Evolutionary conservation across 2,797 vertebrate species (phyloP).

Genomic region (Forpus xanthops): DNA sequence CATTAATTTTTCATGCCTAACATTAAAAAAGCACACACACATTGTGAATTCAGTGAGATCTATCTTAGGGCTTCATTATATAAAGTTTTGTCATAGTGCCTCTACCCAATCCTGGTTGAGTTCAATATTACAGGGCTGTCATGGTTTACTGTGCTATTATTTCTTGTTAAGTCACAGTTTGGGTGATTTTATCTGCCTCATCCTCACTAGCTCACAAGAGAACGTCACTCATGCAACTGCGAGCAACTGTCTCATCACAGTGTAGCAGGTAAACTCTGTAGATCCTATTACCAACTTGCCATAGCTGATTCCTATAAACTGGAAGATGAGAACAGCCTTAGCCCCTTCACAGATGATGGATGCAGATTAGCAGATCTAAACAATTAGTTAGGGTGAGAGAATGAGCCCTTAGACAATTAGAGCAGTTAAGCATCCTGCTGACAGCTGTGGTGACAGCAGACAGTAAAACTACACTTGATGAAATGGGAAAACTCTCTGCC

Average conservation of each 20-base stretch:
- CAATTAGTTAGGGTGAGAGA: conserved; percentile 76
- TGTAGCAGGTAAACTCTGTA: conserved; percentile 1
- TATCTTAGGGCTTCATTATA: neutral
- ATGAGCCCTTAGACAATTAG: conserved; percentile 74
- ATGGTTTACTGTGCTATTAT: neutral
- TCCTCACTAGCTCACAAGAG: neutral
- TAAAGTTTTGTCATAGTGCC: neutral
- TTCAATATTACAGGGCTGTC: neutral
- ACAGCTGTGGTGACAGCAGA: conserved; percentile 78
- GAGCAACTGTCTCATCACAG: neutral
- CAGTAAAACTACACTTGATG: conserved; percentile 68
- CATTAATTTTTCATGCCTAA: conserved; percentile 47
- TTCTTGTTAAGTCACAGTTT: neutral
- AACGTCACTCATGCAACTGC: neutral
- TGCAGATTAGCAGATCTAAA: conserved; percentile 77
- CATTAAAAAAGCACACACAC: neutral
- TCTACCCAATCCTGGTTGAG: neutral
- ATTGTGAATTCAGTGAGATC: neutral
- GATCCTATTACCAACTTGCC: neutral
- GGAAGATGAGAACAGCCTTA: conserved; percentile 54
- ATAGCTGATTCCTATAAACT: conserved; percentile 64
- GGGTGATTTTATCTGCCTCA: neutral
- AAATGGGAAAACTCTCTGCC: conserved; percentile 66
- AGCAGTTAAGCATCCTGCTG: conserved; percentile 73
- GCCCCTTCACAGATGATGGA: conserved; percentile 67